Evolutionary conservation across 2,113 vertebrate species (phyloP).

Genomic region (Oryzias celebensis): DNA sequence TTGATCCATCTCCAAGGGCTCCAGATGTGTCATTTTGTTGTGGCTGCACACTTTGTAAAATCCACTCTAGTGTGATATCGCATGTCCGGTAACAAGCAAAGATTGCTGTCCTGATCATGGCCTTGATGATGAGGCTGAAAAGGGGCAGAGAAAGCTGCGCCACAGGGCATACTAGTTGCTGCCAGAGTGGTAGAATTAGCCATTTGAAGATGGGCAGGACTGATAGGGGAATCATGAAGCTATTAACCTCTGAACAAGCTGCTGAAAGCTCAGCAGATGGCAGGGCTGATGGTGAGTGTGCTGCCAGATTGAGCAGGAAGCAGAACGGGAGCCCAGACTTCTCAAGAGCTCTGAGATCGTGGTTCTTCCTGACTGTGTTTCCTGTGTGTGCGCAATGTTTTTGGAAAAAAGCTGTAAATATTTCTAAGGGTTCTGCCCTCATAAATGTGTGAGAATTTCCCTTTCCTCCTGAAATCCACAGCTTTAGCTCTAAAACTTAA

Average conservation of each 20-base stretch:
- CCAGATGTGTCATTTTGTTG: conserved; percentile 62
- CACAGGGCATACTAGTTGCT: conserved; percentile 53
- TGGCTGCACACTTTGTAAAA: conserved; percentile 51
- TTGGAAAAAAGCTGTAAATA: conserved; percentile 22
- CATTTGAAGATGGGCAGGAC: conserved; percentile 73
- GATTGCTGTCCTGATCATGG: conserved; percentile 63
- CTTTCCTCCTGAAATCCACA: neutral
- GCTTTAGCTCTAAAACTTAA: neutral
- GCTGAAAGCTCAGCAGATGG: conserved; percentile 75
- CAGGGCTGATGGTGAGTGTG: conserved; percentile 55
- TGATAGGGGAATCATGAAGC: conserved; percentile 75
- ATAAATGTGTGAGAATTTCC: conserved; percentile 10
- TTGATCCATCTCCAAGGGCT: conserved; percentile 45
- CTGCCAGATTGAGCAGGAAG: conserved; percentile 61
- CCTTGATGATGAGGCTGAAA: conserved; percentile 34
- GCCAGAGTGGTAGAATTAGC: conserved; percentile 70
- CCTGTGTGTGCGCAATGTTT: conserved; percentile 40
- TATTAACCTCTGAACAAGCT: conserved; percentile 78
- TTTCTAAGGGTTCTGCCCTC: conserved; percentile 11
- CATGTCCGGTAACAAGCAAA: conserved; percentile 58
- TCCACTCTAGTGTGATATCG: conserved; percentile 57
- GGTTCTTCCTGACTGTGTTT: conserved; percentile 26
- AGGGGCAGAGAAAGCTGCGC: conserved; percentile 39
- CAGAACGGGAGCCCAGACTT: conserved; percentile 37
- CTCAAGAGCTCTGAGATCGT: conserved; percentile 38